A percentile compares a stretch with the other conserved stretches of the same genome.
Evolutionary conservation across 2,888 invertebrate species (phyloP).

Genomic region (Lasioglossum marginatum): DNA sequence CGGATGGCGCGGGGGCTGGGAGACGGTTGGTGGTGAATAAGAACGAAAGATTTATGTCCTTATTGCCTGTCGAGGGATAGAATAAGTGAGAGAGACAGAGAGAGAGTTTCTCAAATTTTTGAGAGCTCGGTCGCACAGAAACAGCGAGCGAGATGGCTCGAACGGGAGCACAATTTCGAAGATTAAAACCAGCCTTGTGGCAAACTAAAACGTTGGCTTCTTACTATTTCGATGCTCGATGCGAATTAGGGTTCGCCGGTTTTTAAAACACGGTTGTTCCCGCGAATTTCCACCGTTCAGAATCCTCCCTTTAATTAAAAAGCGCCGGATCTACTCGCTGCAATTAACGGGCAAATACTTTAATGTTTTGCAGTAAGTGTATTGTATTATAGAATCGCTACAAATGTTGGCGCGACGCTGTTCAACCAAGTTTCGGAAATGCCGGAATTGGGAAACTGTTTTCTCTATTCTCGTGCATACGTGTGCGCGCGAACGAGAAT

Average conservation of each 20-base stretch:
- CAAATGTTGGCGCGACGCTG: neutral
- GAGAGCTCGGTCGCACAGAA: neutral
- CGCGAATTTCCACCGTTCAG: neutral
- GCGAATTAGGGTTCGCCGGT: neutral
- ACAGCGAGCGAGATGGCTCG: neutral
- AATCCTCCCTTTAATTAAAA: neutral
- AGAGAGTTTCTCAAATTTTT: slow-evolving; percentile 32
- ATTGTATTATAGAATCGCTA: neutral
- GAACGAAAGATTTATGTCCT: slow-evolving; percentile 32
- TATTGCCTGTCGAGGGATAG: neutral
- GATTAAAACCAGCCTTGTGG: slow-evolving; percentile 27
- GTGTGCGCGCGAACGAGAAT: neutral
- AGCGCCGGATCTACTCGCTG: neutral
- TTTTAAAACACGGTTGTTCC: neutral
- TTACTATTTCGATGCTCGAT: slow-evolving; percentile 20
- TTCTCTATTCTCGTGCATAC: neutral
- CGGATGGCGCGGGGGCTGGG: neutral
- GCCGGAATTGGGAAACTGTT: neutral
- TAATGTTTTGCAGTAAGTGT: neutral
- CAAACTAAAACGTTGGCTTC: slow-evolving; percentile 18
- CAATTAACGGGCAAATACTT: neutral
- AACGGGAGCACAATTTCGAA: slow-evolving; percentile 43
- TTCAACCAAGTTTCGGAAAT: neutral
- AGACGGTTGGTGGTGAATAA: slow-evolving; percentile 37
- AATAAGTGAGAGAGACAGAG: neutral